A percentile compares a stretch with the other conserved stretches of the same genome.
Conservation (phyloP, 2,797 vertebrate species). For the Periophthalmus magnuspinnatus region DNA sequence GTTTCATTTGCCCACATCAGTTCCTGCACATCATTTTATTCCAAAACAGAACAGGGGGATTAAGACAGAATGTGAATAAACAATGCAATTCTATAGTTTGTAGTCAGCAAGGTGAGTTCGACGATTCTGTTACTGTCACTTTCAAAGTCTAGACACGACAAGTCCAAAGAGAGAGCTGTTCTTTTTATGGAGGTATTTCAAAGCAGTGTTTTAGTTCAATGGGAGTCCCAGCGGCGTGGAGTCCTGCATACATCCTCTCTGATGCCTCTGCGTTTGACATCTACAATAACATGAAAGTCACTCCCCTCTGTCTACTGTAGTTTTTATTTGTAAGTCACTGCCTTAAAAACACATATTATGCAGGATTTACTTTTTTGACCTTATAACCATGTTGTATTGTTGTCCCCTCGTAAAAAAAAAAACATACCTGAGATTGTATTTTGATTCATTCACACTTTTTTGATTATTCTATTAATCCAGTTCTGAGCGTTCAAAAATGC, state of each 20-base stretch:
- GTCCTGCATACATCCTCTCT: slow-evolving; percentile 22
- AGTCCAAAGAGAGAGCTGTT: slow-evolving; percentile 24
- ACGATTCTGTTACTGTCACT: slow-evolving; percentile 26
- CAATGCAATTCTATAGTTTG: slow-evolving; percentile 4
- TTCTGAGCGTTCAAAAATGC: too few relatives aligned
- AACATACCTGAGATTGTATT: too few relatives aligned
- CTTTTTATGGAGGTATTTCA: slow-evolving; percentile 22
- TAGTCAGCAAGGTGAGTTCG: slow-evolving; percentile 38
- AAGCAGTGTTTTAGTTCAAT: slow-evolving; percentile 14
- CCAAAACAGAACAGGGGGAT: neutral
- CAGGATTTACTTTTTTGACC: too few relatives aligned
- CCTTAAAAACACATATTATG: too few relatives aligned
- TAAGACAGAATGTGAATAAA: neutral
- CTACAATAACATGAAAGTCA: slow-evolving; percentile 13
- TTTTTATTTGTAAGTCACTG: neutral
- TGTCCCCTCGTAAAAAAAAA: too few relatives aligned
- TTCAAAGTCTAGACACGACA: slow-evolving; percentile 23
- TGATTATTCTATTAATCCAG: too few relatives aligned
- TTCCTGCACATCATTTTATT: neutral
- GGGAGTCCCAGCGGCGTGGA: slow-evolving; percentile 10
- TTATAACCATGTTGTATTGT: too few relatives aligned
- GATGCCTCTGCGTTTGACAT: slow-evolving; percentile 28
- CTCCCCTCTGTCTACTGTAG: slow-evolving; percentile 13
- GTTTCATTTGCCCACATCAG: neutral
- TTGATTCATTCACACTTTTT: too few relatives aligned